Evolutionary conservation across 2,888 invertebrate genomes (phyloP).

Genomic region (Empis livida): DNA sequence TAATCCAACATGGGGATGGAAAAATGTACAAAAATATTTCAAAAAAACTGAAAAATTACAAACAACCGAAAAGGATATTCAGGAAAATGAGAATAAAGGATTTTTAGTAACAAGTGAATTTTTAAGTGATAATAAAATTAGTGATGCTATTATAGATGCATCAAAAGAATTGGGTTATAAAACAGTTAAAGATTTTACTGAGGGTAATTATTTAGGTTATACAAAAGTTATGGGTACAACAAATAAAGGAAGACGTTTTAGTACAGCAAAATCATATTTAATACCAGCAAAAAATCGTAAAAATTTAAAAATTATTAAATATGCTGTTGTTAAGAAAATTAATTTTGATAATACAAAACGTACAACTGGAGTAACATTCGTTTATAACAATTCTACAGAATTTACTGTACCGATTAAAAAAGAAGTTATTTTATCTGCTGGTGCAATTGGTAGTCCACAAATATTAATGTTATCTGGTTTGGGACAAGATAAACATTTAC

Average conservation of each 20-base stretch:
- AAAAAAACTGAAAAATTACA: constrained; percentile 67
- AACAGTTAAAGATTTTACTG: constrained; percentile 26
- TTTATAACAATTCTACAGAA: constrained; percentile 15
- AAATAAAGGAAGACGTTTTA: constrained; percentile 55
- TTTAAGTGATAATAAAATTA: constrained; percentile 21
- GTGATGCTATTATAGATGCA: constrained; percentile 34
- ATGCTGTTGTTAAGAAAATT: constrained; percentile 42
- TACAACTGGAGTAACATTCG: constrained; percentile 36
- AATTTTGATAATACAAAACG: constrained; percentile 37
- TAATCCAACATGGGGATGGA: constrained; percentile 54
- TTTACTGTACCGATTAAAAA: constrained; percentile 17
- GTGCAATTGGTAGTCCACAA: constrained; percentile 27
- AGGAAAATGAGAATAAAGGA: constrained; percentile 19
- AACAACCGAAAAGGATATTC: constrained; percentile 15
- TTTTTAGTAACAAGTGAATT: constrained; percentile 36
- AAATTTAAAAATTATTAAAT: constrained; percentile 46
- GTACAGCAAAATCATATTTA: constrained; percentile 60
- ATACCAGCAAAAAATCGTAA: constrained; percentile 36
- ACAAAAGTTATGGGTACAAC: constrained; percentile 37
- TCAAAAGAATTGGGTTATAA: constrained; percentile 37
- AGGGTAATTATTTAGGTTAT: constrained; percentile 38
- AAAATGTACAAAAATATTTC: constrained; percentile 66
- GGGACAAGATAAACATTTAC: constrained; percentile 22
- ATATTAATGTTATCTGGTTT: constrained; percentile 30
- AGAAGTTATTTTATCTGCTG: constrained; percentile 29